These are phyloP conservation scores for Sarcophaga caerulescens DNA, from an alignment of 2,888 invertebrate genomes.

Conservation along the genomic window DNA sequence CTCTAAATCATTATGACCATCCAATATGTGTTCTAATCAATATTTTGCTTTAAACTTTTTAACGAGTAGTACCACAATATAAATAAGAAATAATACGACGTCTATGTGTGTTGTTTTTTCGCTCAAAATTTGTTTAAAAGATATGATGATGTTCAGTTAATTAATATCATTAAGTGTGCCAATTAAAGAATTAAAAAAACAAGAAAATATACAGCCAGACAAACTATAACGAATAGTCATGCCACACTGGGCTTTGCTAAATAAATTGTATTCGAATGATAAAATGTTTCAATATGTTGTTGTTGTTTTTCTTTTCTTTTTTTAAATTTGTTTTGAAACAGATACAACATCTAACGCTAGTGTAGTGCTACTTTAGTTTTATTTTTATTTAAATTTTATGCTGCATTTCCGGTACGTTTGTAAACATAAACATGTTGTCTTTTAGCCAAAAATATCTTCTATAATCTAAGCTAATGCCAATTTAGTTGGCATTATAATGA, in stretches of 20 bases:
- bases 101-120: neutral
- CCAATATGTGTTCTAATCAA: too few relatives aligned
- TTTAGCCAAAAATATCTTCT: conserved; percentile 19
- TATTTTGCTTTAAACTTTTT: too few relatives aligned
- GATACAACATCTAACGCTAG: neutral
- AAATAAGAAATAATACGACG: too few relatives aligned
- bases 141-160: conserved; percentile 27
- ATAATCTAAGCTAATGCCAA: conserved; percentile 17
- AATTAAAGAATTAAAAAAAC: conserved; percentile 11
- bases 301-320: too few relatives aligned
- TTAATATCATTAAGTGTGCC: conserved; percentile 47
- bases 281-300: conserved; percentile 14
- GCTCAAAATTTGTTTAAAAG: neutral
- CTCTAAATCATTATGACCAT: too few relatives aligned
- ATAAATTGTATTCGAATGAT: conserved; percentile 23
- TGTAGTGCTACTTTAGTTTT: neutral
- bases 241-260: neutral
- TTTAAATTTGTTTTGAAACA: too few relatives aligned
- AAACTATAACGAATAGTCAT: neutral
- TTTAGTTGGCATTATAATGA: neutral
- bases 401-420: conserved; percentile 61
- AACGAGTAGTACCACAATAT: too few relatives aligned
- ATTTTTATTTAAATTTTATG: conserved; percentile 45
- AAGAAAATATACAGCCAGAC: neutral
- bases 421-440: conserved; percentile 29